Evolutionary conservation across 2,888 invertebrate species (phyloP), one percentile per base, ranked within the genome.

Genomic region (Lydus trimaculatus): DNA sequence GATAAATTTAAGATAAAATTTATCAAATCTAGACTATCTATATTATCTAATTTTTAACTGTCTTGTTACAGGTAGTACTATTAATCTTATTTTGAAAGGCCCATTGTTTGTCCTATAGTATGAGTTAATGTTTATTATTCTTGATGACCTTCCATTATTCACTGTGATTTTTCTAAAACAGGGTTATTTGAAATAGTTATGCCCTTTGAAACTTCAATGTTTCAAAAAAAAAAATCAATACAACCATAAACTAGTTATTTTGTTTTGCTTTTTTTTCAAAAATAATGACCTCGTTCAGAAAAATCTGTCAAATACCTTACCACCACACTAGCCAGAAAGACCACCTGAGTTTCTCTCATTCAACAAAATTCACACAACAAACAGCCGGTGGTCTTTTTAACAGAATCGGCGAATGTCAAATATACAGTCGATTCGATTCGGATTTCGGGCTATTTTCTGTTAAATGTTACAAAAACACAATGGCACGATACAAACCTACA

Each of bases 351-450:
- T 7, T 9, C 17, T 20, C 39, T 43, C n/a, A 13, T 48, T 48
- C 48, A 48, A 48, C 48, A 48, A 7, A 48, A 20, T 48, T 48
- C 48, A 48, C 48, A 48, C 48, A 48, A 48, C 48, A 48, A 48
- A 48, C 48, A 48, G 48, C 48, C 48, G 48, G 48, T 48, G 48
- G 48, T 48, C 48, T 20, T 43, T 48, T 48, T 48, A 20, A 48
- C 20, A 48, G 48, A 23, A 48, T 48, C 48, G 48, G 6, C 48
- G 3, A 48, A 48, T 48, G 48, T 48, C 48, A 48, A 17, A 48
- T 20, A 20, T 23, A 48, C 48, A 20, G 48, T 20, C 20, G 48
- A 48, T 48, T 48, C 48, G 48, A 48, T 48, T 11, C 23, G 48
- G 48, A 48, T 48, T 48, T 48, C 20, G 2, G 48, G 9, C 7